Conservation (phyloP, 2,113 vertebrate genomes). For the Rattus rattus region DNA sequence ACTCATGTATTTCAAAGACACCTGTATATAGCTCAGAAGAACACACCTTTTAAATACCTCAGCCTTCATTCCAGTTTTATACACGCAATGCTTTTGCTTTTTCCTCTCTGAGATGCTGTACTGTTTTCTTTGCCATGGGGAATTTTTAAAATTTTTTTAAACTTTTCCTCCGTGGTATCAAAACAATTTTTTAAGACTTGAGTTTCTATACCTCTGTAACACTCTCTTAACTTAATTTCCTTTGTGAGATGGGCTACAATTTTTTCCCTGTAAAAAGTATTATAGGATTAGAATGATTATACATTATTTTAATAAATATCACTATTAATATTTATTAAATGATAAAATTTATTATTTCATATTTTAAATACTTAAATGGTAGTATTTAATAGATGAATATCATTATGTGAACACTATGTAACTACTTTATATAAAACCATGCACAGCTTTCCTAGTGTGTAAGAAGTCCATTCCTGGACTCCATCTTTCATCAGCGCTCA, state of each 20-base stretch:
- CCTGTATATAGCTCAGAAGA: not conserved
- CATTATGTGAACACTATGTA: too few species aligned
- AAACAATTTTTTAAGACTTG: not conserved
- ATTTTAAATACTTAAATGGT: not conserved
- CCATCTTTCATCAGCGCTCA: not conserved
- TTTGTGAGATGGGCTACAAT: not conserved
- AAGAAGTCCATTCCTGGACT: not conserved
- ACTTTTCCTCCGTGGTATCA: not conserved
- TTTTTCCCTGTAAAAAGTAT: not conserved
- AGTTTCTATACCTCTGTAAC: not conserved
- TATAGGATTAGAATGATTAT: not conserved
- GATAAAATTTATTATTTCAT: not conserved
- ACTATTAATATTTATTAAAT: too few species aligned
- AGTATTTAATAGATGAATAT: not conserved
- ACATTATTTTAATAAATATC: too few species aligned
- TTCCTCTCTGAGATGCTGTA: not conserved
- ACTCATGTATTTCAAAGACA: not conserved
- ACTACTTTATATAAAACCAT: not conserved
- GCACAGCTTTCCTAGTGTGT: not conserved
- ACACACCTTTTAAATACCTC: not conserved
- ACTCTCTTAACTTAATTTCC: not conserved
- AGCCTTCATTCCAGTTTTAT: not conserved
- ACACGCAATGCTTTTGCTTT: not conserved
- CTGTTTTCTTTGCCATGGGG: not conserved
- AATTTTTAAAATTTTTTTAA: not conserved